Conservation (phyloP, 1,140 invertebrate genomes). For the Cotesia chilonis region DNA sequence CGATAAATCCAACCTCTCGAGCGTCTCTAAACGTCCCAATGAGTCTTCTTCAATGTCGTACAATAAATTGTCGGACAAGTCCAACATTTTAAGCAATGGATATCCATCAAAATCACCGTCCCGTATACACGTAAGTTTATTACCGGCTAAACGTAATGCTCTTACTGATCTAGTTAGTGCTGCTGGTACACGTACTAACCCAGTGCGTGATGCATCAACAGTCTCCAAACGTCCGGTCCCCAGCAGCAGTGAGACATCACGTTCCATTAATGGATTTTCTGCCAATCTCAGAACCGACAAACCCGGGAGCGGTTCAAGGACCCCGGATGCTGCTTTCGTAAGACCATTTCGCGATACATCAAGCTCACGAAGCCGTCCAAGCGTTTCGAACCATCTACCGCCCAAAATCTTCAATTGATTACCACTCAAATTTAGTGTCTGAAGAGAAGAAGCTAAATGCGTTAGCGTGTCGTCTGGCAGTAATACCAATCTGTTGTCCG, state of each 20-base stretch:
- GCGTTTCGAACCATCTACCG: constrained; percentile 70
- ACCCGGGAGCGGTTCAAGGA: constrained; percentile 78
- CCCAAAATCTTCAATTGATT: constrained; percentile 72
- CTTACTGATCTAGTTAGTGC: constrained; percentile 85
- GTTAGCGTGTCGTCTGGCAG: constrained; percentile 69
- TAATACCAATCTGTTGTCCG: constrained; percentile 70
- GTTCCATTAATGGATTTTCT: constrained; percentile 74
- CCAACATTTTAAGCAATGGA: constrained; percentile 81
- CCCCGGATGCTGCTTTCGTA: constrained; percentile 73
- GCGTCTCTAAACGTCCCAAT: constrained; percentile 80
- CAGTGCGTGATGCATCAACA: constrained; percentile 83
- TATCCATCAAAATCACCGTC: constrained; percentile 91
- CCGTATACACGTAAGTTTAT: constrained; percentile 76
- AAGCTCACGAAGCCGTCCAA: constrained; percentile 76
- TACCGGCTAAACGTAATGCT: constrained; percentile 80
- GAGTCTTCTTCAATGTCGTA: constrained; percentile 85
- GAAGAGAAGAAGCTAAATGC: constrained; percentile 69
- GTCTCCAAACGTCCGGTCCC: constrained; percentile 79
- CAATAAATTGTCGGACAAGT: constrained; percentile 83
- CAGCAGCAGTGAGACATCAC: constrained; percentile 71
- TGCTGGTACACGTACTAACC: constrained; percentile 81
- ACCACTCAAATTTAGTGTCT: constrained; percentile 76
- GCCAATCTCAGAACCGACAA: constrained; percentile 80
- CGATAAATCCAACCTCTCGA: constrained; percentile 81
- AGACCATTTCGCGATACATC: constrained; percentile 84